Evolutionary conservation across 2,797 vertebrate species (phyloP), one percentile per base, ranked within the genome.

Genomic region (Anguilla marmorata): DNA sequence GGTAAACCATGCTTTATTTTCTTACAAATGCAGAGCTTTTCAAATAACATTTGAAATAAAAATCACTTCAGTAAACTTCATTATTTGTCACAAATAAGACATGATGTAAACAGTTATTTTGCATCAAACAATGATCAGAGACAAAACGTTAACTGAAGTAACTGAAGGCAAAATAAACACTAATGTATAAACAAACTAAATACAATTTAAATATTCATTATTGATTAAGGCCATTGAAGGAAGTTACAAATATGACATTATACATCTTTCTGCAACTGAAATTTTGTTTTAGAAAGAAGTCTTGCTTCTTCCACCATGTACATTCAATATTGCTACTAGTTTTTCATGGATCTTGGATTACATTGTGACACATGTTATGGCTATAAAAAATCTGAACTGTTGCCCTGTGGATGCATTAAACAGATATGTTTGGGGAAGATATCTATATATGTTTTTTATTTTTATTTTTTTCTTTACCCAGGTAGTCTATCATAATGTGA

Each of bases 401-500:
- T 91, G 87, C 88, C 87, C 87, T 87, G 90, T 92, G 92, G 93
- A 94, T 89, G 87, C 89, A 90, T 93, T 93, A 94, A 93, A 92
- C 90, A 91, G 89, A 90, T 89, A 66, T 90, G 69, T 72, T 87
- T 1, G 30, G 87, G 92, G 93, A 93, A 91, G 93, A 92, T 21
- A 84, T 41, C 41, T 41, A 41, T 41, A 41, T 41, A 41, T 41
- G 19, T 19, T 58, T 58, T 58, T 58, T 58, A 58, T 16, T 16
- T 58, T 58, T 58, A 16, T 58, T 85, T 92, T 92, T 94, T 90
- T 91, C 93, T 94, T 92, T 87, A 90, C 86, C 90, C 90, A 90
- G 86, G 93, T 91, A 89, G 80, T 92, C 85, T 92, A 94, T 95
- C 94, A 92, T 91, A 93, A 93, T 96, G 96, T 94, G 93, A 94